Conservation (phyloP, 2,113 vertebrate genomes). For the Danionella cerebrum region DNA sequence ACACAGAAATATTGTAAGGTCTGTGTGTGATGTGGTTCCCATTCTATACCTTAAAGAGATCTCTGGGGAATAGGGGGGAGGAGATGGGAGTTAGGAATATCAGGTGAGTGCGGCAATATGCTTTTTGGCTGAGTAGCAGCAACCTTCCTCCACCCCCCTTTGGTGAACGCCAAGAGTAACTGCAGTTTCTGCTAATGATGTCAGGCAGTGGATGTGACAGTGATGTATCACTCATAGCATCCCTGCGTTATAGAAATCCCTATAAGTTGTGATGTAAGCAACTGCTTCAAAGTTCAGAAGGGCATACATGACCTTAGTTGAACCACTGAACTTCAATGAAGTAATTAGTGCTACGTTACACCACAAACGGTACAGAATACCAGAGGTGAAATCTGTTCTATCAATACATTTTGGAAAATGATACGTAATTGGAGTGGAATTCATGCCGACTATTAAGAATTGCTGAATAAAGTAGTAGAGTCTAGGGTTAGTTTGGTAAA, state of each 20-base stretch:
- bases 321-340: background rate
- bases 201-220: constrained; percentile 52
- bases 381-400: no score
- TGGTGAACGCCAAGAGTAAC: constrained; percentile 46
- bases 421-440: no score
- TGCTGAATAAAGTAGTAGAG: no score
- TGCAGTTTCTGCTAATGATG: constrained; percentile 67
- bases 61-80: constrained; percentile 19
- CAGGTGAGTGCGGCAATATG: constrained; percentile 72
- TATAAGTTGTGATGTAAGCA: background rate
- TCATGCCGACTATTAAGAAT: no score
- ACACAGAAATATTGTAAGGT: constrained; percentile 41
- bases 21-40: constrained; percentile 44
- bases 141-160: constrained; percentile 20
- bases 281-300: background rate
- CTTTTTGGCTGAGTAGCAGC: constrained; percentile 54
- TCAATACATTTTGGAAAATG: no score
- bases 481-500: no score
- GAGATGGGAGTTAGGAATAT: constrained; percentile 58
- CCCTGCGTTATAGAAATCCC: constrained; percentile 18
- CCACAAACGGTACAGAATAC: no score
- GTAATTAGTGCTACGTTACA: background rate
- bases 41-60: constrained; percentile 12
- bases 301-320: constrained; percentile 2
- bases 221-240: constrained; percentile 31